Percentiles rank a stretch among this genome's conserved stretches.
phyloP scores from a whole-genome alignment of 2,113 vertebrate species.

The Anser cygnoides region DNA sequence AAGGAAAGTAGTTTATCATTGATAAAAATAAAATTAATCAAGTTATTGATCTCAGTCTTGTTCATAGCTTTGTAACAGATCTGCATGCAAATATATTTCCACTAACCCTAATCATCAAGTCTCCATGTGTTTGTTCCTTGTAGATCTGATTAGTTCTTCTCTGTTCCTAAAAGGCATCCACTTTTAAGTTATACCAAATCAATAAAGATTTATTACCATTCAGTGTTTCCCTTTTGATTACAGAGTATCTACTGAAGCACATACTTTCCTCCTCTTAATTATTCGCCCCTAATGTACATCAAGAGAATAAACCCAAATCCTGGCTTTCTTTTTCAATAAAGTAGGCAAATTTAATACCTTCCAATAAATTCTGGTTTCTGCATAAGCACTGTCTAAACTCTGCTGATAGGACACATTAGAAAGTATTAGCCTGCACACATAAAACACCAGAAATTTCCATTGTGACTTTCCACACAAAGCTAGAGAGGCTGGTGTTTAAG shows the following conservation, averaged over 20 bases:
- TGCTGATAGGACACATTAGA: neutral
- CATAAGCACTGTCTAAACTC: neutral
- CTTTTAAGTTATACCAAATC: neutral
- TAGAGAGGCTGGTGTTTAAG: neutral
- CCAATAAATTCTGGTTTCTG: neutral
- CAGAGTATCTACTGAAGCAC: neutral
- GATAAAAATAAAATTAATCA: neutral
- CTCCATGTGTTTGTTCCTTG: neutral
- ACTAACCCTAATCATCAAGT: neutral
- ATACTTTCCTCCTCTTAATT: neutral
- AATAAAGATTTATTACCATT: neutral
- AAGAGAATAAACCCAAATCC: neutral
- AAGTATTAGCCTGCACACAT: neutral
- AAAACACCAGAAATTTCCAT: neutral
- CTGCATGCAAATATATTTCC: neutral
- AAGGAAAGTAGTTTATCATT: neutral
- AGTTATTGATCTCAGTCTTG: neutral
- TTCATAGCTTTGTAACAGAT: neutral
- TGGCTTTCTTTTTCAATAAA: neutral
- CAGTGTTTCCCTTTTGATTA: neutral
- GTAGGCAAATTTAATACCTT: neutral
- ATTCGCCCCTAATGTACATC: neutral
- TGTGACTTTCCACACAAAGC: neutral
- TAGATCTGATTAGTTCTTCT: neutral
- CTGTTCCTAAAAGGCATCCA: neutral